These are phyloP conservation scores for Aptenodytes patagonicus DNA, from an alignment of 2,113 vertebrate species.

Conservation along the genomic window DNA sequence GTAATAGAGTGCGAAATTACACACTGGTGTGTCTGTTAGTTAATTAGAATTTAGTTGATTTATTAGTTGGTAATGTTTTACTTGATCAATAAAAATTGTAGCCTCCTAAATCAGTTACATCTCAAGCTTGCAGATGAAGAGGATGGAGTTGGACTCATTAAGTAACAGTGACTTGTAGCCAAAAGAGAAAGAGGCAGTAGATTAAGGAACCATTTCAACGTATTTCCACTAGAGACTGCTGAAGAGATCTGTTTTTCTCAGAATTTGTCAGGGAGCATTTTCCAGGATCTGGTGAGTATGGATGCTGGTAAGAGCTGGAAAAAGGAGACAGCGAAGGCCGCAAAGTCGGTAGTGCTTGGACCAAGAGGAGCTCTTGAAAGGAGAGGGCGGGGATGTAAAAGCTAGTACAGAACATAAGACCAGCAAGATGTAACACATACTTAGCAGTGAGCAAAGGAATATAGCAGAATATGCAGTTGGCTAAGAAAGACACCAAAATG, in stretches of 20 bases:
- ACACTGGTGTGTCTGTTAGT: background rate
- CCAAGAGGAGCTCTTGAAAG: background rate
- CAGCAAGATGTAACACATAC: background rate
- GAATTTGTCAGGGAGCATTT: background rate
- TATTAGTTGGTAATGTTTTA: background rate
- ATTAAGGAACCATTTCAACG: background rate
- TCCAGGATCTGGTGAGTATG: background rate
- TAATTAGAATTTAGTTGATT: background rate
- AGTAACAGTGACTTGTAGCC: background rate
- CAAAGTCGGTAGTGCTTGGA: background rate
- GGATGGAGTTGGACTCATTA: background rate
- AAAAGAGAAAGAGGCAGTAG: background rate
- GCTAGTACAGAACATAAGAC: background rate
- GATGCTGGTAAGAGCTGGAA: background rate
- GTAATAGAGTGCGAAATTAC: background rate
- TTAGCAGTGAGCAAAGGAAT: background rate
- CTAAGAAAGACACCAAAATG: background rate
- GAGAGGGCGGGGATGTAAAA: background rate
- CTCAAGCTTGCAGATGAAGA: background rate
- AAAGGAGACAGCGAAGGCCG: accelerated
- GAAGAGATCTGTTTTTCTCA: background rate
- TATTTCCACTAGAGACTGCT: background rate
- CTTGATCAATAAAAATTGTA: background rate
- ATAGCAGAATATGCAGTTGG: background rate
- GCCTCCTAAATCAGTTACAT: background rate